These are phyloP conservation scores for Hippopotamus amphibius DNA, from an alignment of 2,113 vertebrate genomes.

Conservation along the genomic window DNA sequence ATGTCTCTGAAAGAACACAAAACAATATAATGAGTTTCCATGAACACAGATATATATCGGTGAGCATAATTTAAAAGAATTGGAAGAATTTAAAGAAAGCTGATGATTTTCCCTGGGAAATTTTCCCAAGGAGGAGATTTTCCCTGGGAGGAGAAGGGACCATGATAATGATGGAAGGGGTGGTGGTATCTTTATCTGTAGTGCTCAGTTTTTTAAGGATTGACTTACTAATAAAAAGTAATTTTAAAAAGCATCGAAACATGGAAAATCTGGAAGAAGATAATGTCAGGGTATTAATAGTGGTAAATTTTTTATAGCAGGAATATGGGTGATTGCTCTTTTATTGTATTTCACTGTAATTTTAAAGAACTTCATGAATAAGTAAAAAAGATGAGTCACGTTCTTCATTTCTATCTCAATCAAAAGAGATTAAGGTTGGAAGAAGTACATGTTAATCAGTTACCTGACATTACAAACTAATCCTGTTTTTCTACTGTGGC, in stretches of 20 bases:
- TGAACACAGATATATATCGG: neutral
- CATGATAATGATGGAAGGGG: neutral
- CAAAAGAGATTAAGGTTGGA: slow-evolving; percentile 70
- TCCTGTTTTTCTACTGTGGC: slow-evolving; percentile 77
- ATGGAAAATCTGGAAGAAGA: neutral
- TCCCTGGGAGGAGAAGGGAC: neutral
- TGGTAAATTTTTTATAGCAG: neutral
- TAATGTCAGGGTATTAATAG: neutral
- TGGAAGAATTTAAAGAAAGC: slow-evolving; percentile 18
- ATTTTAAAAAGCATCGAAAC: neutral
- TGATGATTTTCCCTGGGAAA: neutral
- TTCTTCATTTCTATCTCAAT: slow-evolving; percentile 63
- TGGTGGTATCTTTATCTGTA: neutral
- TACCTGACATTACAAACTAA: slow-evolving; percentile 75
- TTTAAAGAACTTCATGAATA: slow-evolving; percentile 55
- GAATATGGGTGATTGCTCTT: neutral
- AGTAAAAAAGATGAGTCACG: slow-evolving; percentile 61
- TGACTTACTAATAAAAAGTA: neutral
- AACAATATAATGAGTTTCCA: neutral
- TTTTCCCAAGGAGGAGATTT: neutral
- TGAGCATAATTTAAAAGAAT: neutral
- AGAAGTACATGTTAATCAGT: slow-evolving; percentile 74
- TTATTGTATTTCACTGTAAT: slow-evolving; percentile 47
- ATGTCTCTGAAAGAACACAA: neutral
- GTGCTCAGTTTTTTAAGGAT: neutral